These are phyloP conservation scores for Elephas maximus DNA, from an alignment of 2,113 vertebrate species.

Conservation along the genomic window DNA sequence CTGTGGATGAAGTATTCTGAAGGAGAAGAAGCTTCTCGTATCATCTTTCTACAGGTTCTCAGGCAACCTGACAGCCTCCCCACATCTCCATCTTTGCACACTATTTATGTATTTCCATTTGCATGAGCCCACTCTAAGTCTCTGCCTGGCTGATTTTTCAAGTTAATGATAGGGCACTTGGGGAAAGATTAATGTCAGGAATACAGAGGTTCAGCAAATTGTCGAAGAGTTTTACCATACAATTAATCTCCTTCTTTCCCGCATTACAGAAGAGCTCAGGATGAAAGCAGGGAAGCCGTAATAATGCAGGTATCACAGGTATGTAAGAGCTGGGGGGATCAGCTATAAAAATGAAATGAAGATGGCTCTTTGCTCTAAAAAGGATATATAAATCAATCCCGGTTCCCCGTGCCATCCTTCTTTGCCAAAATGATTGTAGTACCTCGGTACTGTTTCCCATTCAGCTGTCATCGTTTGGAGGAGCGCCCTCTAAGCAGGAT, in stretches of 20 bases:
- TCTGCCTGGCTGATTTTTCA: slow-evolving; percentile 86
- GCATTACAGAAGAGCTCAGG: slow-evolving; percentile 63
- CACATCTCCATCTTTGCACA: slow-evolving; percentile 38
- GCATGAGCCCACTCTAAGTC: slow-evolving; percentile 79
- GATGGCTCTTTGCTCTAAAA: slow-evolving; percentile 11
- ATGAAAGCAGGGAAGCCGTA: slow-evolving; percentile 62
- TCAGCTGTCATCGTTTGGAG: slow-evolving; percentile 1
- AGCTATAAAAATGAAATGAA: slow-evolving; percentile 38
- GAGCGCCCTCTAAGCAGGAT: neutral
- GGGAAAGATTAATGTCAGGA: slow-evolving; percentile 86
- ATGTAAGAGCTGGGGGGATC: slow-evolving; percentile 55
- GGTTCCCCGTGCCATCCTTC: neutral
- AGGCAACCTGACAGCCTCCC: slow-evolving; percentile 51
- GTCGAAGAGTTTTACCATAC: slow-evolving; percentile 77
- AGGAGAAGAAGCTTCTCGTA: slow-evolving; percentile 30
- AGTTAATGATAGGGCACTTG: slow-evolving; percentile 88
- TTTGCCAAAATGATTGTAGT: slow-evolving; percentile 38
- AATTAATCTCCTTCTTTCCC: slow-evolving; percentile 83
- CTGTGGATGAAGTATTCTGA: slow-evolving; percentile 41
- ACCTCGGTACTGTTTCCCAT: neutral
- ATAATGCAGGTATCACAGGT: slow-evolving; percentile 72
- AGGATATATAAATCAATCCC: slow-evolving; percentile 58
- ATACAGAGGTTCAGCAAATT: slow-evolving; percentile 84
- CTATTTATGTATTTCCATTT: slow-evolving; percentile 80
- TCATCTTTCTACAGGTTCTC: slow-evolving; percentile 64